Conservation (phyloP, 2,797 vertebrate species). For the Sphenodon punctatus region DNA sequence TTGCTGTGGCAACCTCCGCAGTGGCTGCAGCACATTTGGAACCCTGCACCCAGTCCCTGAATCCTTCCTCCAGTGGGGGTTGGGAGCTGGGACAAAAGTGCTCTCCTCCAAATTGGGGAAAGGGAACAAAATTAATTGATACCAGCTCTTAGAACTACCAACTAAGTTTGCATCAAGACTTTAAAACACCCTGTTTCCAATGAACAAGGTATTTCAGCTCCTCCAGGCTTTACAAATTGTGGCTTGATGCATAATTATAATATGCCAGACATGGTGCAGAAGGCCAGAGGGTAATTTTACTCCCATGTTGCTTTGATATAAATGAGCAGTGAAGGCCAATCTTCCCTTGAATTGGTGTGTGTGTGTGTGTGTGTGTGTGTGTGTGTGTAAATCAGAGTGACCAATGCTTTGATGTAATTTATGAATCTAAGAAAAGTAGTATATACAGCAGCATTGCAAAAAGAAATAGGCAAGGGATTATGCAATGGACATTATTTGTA, state of each 20-base stretch:
- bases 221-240: conserved; percentile 26
- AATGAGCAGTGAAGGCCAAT: conserved; percentile 44
- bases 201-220: conserved; percentile 24
- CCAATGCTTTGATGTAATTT: conserved; percentile 33
- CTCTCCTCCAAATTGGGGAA: too few species aligned
- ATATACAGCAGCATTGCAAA: not conserved
- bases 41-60: too few species aligned
- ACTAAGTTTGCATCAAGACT: not conserved
- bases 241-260: conserved; percentile 36
- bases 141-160: not conserved
- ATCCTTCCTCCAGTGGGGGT: too few species aligned
- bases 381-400: conserved; percentile 21
- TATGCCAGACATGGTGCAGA: not conserved
- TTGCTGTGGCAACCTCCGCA: too few species aligned
- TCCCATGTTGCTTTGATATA: conserved; percentile 50
- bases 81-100: too few species aligned
- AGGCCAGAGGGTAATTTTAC: conserved; percentile 42
- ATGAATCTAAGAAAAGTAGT: conserved; percentile 25
- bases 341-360: conserved; percentile 21
- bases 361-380: too few species aligned
- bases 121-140: too few species aligned
- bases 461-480: conserved; percentile 20
- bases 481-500: not conserved
- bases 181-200: not conserved
- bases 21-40: too few species aligned